These are phyloP conservation scores for honey bee (Apis mellifera) DNA, from an alignment of 1,140 invertebrate species.

Conservation along the genomic window DNA sequence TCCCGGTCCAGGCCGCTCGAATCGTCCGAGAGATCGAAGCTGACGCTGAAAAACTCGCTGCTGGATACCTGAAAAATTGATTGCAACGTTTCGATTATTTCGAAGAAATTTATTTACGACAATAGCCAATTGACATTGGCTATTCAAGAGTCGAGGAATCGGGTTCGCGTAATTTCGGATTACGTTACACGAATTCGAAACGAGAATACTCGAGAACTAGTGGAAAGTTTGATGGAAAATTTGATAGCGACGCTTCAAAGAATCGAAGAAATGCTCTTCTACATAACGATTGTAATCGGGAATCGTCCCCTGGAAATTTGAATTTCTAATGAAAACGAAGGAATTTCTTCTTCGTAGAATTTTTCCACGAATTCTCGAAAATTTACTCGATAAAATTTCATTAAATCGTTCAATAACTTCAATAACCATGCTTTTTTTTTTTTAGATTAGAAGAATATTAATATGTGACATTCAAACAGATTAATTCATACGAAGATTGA, in stretches of 20 bases:
- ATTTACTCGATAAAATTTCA: too few species aligned
- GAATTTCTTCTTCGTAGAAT: not conserved
- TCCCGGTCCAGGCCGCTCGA: slow-evolving; percentile 82
- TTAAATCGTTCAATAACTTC: too few species aligned
- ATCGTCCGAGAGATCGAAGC: slow-evolving; percentile 84
- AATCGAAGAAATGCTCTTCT: not conserved
- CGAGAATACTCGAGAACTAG: not conserved
- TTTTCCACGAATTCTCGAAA: too few species aligned
- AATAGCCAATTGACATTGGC: too few species aligned
- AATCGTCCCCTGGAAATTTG: not conserved
- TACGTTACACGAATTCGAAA: not conserved
- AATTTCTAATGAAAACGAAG: not conserved
- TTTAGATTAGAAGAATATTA: too few species aligned
- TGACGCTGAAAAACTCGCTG: slow-evolving; percentile 89
- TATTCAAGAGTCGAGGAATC: too few species aligned
- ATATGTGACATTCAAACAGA: too few species aligned
- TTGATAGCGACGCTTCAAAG: too few species aligned
- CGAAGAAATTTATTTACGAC: not conserved
- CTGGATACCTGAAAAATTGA: slow-evolving; percentile 84
- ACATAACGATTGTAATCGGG: not conserved
- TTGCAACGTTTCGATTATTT: not conserved
- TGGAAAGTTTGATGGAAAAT: not conserved
- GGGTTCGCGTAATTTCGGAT: not conserved
- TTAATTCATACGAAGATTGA: too few species aligned
- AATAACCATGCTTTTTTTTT: too few species aligned